Evolutionary conservation across 2,888 invertebrate species (phyloP).

Genomic region (Drosophila algonquin): DNA sequence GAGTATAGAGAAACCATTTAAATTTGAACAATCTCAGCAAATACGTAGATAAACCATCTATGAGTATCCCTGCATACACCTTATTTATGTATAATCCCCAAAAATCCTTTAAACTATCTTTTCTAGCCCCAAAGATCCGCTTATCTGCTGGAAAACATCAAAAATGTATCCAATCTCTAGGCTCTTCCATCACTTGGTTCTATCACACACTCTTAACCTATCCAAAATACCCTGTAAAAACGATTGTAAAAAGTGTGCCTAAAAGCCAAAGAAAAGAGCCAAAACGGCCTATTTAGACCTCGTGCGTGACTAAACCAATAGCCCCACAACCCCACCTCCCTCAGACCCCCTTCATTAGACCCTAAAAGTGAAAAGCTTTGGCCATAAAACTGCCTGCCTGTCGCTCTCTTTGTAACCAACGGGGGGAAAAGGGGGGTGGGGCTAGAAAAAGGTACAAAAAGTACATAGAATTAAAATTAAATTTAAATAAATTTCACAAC

Average conservation of each 20-base stretch:
- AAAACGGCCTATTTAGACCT: background rate
- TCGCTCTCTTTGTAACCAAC: background rate
- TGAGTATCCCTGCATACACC: too few species aligned
- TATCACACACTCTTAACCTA: background rate
- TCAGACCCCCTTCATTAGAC: conserved; percentile 17
- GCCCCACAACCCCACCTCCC: background rate
- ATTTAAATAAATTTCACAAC: conserved; percentile 73
- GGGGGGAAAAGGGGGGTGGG: background rate
- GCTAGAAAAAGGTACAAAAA: conserved; percentile 20
- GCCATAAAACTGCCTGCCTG: conserved; percentile 39
- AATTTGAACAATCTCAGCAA: too few species aligned
- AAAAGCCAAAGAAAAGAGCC: conserved; percentile 11
- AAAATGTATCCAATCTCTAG: too few species aligned
- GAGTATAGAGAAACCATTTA: too few species aligned
- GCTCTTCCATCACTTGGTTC: too few species aligned
- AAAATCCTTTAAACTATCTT: too few species aligned
- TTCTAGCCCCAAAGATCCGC: too few species aligned
- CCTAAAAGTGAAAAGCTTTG: conserved; percentile 58
- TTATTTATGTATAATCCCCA: too few species aligned
- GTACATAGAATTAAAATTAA: conserved; percentile 72
- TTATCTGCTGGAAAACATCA: too few species aligned
- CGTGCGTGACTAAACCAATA: conserved; percentile 55
- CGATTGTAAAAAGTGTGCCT: conserved; percentile 1
- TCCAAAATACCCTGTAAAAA: background rate
- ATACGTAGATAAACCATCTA: too few species aligned